These are phyloP conservation scores for Taurulus bubalis DNA, from an alignment of 2,113 vertebrate species.

Conservation along the genomic window DNA sequence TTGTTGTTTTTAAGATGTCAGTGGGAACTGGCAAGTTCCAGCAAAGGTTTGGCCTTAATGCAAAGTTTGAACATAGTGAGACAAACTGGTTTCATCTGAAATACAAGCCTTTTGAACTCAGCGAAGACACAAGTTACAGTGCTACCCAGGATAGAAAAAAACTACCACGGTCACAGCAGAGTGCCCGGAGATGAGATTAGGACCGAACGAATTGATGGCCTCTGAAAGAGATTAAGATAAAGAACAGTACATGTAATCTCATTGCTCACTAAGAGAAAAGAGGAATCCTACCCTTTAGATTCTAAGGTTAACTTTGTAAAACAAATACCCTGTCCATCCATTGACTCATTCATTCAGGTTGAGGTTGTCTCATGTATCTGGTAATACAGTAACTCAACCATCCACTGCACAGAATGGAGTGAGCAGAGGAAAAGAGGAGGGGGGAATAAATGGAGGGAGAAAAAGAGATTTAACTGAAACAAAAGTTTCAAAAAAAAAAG, in stretches of 20 bases:
- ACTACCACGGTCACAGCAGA: slow-evolving; percentile 51
- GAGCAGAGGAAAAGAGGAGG: too few relatives aligned
- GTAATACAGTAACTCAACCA: slow-evolving; percentile 55
- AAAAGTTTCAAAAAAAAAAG: slow-evolving; percentile 6
- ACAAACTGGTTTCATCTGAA: slow-evolving; percentile 46
- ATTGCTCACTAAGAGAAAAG: slow-evolving; percentile 77
- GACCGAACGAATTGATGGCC: slow-evolving; percentile 74
- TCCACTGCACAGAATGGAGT: slow-evolving; percentile 25
- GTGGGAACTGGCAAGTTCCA: slow-evolving; percentile 23
- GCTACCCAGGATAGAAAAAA: slow-evolving; percentile 32
- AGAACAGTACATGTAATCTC: slow-evolving; percentile 76
- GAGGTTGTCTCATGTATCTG: not conserved
- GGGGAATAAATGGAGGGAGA: not conserved
- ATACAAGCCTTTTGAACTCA: slow-evolving; percentile 42
- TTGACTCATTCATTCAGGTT: slow-evolving; percentile 18
- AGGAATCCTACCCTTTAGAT: slow-evolving; percentile 70
- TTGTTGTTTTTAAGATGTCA: slow-evolving; percentile 47
- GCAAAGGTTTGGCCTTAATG: slow-evolving; percentile 15
- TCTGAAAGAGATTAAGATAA: slow-evolving; percentile 80
- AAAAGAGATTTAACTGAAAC: slow-evolving; percentile 12
- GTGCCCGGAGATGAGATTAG: slow-evolving; percentile 79
- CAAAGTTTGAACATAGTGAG: slow-evolving; percentile 25
- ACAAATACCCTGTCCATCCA: slow-evolving; percentile 44
- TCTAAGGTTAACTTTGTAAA: slow-evolving; percentile 62
- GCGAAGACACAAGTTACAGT: slow-evolving; percentile 14